A percentile compares a stretch with the other conserved stretches of the same genome.
These are phyloP conservation scores for Eumaeus atala DNA, from an alignment of 1,140 invertebrate genomes.

Conservation along the genomic window DNA sequence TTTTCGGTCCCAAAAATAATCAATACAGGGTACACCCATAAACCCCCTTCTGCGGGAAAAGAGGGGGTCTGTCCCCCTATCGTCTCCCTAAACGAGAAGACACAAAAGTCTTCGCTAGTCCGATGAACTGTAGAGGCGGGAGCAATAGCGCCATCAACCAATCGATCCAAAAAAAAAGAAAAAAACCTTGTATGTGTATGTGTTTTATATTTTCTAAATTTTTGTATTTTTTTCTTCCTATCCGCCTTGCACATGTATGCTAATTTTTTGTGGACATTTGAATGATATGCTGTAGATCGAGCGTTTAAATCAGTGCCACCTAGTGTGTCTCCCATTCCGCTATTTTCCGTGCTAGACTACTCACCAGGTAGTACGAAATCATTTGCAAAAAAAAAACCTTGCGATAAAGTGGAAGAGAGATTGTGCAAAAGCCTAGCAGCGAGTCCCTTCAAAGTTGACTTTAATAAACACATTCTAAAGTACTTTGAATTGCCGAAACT, in stretches of 20 bases:
- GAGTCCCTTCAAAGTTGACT: slow-evolving; percentile 40
- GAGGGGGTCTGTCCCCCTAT: no score
- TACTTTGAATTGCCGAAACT: slow-evolving; percentile 52
- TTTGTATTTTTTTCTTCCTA: slow-evolving; percentile 11
- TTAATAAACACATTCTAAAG: slow-evolving; percentile 36
- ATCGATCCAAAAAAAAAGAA: no score
- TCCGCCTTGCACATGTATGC: neutral
- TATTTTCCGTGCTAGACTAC: slow-evolving; percentile 3
- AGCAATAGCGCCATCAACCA: no score
- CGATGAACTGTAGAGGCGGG: no score
- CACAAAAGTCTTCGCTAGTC: no score
- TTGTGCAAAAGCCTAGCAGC: slow-evolving; percentile 39
- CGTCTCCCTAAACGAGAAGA: no score
- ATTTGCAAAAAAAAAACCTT: slow-evolving; percentile 1
- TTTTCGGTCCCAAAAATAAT: no score
- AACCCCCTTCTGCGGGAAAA: no score
- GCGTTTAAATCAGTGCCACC: neutral
- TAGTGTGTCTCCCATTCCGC: neutral
- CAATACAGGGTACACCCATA: no score
- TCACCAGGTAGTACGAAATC: neutral
- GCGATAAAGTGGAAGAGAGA: slow-evolving; percentile 4
- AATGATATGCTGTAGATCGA: no score
- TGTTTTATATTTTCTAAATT: neutral
- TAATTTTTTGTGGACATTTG: neutral
- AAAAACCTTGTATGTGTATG: no score